Base-by-base conservation (phyloP, 2,113 vertebrate genomes). In the Triplophysa siluroides region DNA sequence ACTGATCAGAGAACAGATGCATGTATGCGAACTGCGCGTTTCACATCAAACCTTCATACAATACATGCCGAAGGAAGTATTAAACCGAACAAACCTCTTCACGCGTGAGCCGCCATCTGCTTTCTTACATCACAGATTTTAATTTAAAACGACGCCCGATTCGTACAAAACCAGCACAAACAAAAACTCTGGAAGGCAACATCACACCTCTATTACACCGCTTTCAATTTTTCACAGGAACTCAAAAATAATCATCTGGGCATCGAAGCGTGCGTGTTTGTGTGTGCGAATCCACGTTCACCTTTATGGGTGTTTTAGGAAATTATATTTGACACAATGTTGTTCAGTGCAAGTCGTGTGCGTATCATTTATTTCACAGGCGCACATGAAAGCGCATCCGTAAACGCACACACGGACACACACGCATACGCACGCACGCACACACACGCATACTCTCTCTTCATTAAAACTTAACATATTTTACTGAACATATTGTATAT, bases 1-100 rank as follows among this genome's bases (percentile, higher is more conserved):
- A 92, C 92, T 91, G 91, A 92, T 88, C 90, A 87, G 84, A 86
- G 90, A 92, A 91, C 90, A 92, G 91, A 91, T 93, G 88, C 89
- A 89, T 58, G 54, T 21, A 10, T 58, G 54, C 54, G 8, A 16
- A 6, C 19, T 58, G 54, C 19, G 9, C n/a, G 54, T 83, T 85
- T 87, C 88, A 86, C 87, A 90, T 85, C 83, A 88, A 85, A 85
- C 89, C 88, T 90, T 92, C 88, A 84, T 87, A 87, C 86, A 87
- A 89, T 88, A 91, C 63, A 26, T 76, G 54, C 79, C 61, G 58
- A 10, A 26, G 14, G 50, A 54, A 5, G 14, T 54, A 18, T 16
- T 54, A 54, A 54, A 58, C 16, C 19, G 4, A 58, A 21, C 54
- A n/a, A n/a, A 58, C n/a, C 54, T 58, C 8, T 21, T 58, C 54